Evolutionary conservation across 2,888 invertebrate species (phyloP).

Genomic region (Brenthis hecate): DNA sequence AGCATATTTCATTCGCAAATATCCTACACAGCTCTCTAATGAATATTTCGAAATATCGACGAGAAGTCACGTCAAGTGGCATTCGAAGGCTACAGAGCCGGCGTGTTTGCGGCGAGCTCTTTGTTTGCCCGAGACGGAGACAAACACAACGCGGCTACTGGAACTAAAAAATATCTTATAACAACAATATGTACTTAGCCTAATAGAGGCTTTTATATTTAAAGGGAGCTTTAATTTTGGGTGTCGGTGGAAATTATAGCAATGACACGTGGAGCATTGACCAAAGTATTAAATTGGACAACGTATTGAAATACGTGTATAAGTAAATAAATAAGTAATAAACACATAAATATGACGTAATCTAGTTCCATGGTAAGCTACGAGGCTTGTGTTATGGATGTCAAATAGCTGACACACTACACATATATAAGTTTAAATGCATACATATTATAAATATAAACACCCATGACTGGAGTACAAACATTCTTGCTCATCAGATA

Average conservation of each 20-base stretch:
- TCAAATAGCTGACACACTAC: too few species aligned
- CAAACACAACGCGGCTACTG: conserved; percentile 31
- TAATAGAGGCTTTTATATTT: conserved; percentile 9
- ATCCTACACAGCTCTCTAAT: neutral
- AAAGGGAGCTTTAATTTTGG: conserved; percentile 31
- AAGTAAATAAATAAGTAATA: too few species aligned
- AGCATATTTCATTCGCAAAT: neutral
- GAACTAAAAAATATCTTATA: conserved; percentile 27
- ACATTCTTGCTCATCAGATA: too few species aligned
- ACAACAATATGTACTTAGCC: conserved; percentile 23
- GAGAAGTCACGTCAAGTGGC: conserved; percentile 3
- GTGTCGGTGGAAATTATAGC: neutral
- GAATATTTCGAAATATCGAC: conserved; percentile 3
- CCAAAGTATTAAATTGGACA: too few species aligned
- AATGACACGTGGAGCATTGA: too few species aligned
- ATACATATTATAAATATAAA: too few species aligned
- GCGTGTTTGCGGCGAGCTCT: conserved; percentile 12
- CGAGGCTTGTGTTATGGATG: too few species aligned
- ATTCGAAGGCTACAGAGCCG: neutral
- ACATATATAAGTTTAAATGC: too few species aligned
- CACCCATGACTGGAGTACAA: too few species aligned
- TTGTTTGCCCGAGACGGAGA: conserved; percentile 20
- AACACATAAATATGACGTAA: too few species aligned
- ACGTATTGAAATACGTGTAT: too few species aligned
- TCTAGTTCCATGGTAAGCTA: too few species aligned